phyloP scores from a whole-genome alignment of 2,113 vertebrate species.

The Bubo scandiacus region DNA sequence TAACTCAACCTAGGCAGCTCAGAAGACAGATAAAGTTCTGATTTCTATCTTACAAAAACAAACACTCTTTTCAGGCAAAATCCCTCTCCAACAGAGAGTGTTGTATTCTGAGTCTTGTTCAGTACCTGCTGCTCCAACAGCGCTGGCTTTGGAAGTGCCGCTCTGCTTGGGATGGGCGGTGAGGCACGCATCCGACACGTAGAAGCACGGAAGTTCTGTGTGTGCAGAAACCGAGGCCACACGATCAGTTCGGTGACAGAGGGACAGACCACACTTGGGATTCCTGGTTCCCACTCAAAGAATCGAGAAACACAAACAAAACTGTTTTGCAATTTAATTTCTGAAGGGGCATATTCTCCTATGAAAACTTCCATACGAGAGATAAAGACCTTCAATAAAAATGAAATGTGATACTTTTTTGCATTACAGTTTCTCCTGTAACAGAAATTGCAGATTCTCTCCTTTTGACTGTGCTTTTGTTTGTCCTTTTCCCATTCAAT shows the following conservation, averaged over 20 bases:
- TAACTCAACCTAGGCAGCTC: not conserved
- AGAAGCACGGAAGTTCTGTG: fast-evolving
- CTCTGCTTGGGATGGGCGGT: not conserved
- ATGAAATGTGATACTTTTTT: fast-evolving
- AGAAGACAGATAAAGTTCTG: not conserved
- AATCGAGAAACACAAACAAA: not conserved
- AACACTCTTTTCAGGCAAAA: not conserved
- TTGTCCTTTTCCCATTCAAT: not conserved
- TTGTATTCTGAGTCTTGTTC: not conserved
- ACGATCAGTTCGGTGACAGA: fast-evolving
- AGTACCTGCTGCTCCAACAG: not conserved
- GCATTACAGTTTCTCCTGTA: not conserved
- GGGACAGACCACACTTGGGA: not conserved
- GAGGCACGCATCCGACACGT: not conserved
- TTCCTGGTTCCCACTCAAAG: not conserved
- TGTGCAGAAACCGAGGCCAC: not conserved
- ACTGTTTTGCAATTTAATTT: not conserved
- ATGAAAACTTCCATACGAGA: not conserved
- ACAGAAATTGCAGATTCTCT: not conserved
- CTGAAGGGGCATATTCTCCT: not conserved
- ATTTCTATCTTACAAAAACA: not conserved
- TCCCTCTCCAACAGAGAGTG: not conserved
- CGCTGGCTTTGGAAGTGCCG: fast-evolving
- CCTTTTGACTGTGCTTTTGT: not conserved
- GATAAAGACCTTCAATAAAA: not conserved